Conservation (phyloP, 2,888 invertebrate species). For the Acheta domesticus region DNA sequence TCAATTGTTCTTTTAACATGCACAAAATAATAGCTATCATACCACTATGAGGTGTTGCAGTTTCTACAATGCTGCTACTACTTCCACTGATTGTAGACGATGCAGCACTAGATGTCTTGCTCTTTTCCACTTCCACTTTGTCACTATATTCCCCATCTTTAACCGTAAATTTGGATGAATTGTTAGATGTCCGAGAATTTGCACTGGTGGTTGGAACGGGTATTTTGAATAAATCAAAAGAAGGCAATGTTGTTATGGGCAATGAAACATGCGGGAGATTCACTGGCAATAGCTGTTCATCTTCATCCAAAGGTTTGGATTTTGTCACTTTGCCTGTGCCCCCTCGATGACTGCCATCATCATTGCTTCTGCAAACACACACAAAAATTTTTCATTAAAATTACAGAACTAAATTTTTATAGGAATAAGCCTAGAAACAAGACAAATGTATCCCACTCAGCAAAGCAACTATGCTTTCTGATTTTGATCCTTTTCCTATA, state of each 20-base stretch:
- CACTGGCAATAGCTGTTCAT: constrained; percentile 28
- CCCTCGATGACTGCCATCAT: constrained; percentile 12
- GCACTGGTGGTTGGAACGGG: constrained; percentile 7
- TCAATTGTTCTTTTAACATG: too few relatives aligned
- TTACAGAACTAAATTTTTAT: neutral
- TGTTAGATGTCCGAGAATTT: neutral
- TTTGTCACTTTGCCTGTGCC: constrained; percentile 32
- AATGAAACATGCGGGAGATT: constrained; percentile 48
- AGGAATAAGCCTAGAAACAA: neutral
- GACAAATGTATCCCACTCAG: neutral
- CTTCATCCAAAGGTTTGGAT: constrained; percentile 28
- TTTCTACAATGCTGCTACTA: neutral
- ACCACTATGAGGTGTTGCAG: neutral
- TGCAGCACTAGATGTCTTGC: neutral
- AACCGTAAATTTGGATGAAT: neutral
- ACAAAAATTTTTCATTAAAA: neutral
- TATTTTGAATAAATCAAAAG: constrained; percentile 49
- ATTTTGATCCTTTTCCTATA: too few relatives aligned
- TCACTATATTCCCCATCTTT: neutral
- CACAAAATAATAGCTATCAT: neutral
- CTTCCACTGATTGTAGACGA: neutral
- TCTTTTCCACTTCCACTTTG: neutral
- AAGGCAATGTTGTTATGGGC: constrained; percentile 57
- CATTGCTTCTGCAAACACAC: constrained; percentile 29
- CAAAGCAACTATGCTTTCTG: too few relatives aligned